A percentile compares a stretch with the other conserved stretches of the same genome.
phyloP scores from a whole-genome alignment of 2,797 vertebrate species.

The Ctenosaura bakeri region DNA sequence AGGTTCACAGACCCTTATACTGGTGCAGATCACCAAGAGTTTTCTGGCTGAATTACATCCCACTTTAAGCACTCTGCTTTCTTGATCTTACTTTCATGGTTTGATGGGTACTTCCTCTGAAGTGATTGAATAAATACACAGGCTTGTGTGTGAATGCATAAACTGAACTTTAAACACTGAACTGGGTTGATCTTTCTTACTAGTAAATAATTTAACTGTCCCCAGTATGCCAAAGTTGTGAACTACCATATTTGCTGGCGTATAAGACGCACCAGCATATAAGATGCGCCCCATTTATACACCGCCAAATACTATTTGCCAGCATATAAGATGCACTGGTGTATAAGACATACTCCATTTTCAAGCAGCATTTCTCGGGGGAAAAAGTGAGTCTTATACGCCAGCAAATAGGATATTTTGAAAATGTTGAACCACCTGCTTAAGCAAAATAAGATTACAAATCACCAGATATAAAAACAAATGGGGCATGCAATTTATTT shows the following conservation, averaged over 20 bases:
- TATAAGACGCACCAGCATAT: too few species aligned
- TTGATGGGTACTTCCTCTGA: neutral
- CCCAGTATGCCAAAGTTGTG: neutral
- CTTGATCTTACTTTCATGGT: neutral
- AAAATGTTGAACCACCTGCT: neutral
- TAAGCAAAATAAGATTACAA: neutral
- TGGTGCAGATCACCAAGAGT: too few species aligned
- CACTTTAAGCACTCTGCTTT: neutral
- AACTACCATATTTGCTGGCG: too few species aligned
- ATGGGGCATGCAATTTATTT: too few species aligned
- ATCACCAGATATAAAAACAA: neutral
- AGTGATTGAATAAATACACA: neutral
- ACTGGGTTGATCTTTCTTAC: neutral
- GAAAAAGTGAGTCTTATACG: too few species aligned
- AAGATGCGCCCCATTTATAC: too few species aligned
- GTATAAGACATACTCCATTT: too few species aligned
- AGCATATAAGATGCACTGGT: too few species aligned
- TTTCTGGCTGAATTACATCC: neutral
- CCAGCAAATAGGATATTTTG: neutral
- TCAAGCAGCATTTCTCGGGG: too few species aligned
- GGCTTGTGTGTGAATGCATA: neutral
- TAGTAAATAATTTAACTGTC: neutral
- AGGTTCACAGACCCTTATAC: too few species aligned
- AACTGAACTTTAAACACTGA: neutral
- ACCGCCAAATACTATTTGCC: too few species aligned